phyloP scores from a whole-genome alignment of 2,888 invertebrate species.

The Acholoe squamosa region DNA sequence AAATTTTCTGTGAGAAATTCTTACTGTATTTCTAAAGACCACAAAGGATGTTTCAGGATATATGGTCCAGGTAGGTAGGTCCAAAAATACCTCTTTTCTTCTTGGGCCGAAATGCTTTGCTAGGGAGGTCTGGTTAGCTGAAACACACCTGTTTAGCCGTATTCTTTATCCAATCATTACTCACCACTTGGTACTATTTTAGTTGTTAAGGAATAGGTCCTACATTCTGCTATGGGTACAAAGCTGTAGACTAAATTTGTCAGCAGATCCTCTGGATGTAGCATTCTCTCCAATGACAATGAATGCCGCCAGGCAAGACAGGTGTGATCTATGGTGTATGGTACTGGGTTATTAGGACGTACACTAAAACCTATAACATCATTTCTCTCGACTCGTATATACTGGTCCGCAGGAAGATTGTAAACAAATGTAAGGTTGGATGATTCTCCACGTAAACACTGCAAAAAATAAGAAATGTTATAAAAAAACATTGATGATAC shows the following conservation, averaged over 20 bases:
- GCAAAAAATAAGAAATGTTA: no score
- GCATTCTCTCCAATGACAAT: not conserved
- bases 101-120: no score
- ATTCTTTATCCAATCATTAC: no score
- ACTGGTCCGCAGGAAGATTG: not conserved
- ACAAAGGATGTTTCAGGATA: no score
- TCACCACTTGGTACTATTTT: no score
- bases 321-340: not conserved
- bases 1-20: no score
- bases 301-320: not conserved
- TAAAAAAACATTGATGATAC: no score
- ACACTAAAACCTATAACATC: conserved; percentile 29
- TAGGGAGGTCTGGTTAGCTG: no score
- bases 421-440: not conserved
- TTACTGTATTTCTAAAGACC: no score
- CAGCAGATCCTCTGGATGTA: not conserved
- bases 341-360: not conserved
- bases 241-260: not conserved
- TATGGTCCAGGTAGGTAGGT: no score
- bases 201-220: not conserved
- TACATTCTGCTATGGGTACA: not conserved
- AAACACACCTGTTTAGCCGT: no score
- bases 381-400: not conserved
- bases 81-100: no score
- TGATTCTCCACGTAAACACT: not conserved